Percentiles rank a stretch among this genome's conserved stretches.
Evolutionary conservation across 2,113 vertebrate genomes (phyloP).

Genomic region (Mandrillus leucophaeus): DNA sequence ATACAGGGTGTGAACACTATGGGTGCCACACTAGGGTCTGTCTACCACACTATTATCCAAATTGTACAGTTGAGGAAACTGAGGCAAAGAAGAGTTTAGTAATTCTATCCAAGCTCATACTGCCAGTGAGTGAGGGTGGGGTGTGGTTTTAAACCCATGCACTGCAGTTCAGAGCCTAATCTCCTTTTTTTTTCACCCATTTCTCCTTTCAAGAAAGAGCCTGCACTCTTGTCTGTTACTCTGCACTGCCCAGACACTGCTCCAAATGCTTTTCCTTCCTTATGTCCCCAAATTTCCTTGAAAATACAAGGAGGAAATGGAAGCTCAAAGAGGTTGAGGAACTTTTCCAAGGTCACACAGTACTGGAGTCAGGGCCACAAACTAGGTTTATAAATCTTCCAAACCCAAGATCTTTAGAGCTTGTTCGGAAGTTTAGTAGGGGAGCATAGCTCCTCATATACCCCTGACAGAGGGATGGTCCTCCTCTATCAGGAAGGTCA

Average conservation of each 20-base stretch:
- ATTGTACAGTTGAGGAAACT: neutral
- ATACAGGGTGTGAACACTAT: neutral
- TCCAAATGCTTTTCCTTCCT: neutral
- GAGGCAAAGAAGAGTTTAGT: neutral
- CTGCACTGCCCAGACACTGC: neutral
- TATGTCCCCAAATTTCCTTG: neutral
- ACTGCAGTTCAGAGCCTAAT: neutral
- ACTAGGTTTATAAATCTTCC: neutral
- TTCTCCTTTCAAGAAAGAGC: neutral
- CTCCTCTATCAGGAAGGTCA: too few species aligned
- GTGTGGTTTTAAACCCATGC: neutral
- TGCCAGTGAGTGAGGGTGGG: neutral
- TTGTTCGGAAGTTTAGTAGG: too few species aligned
- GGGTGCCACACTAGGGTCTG: neutral
- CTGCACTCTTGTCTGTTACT: neutral
- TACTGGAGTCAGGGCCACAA: neutral
- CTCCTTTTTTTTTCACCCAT: neutral
- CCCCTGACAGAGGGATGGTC: too few species aligned
- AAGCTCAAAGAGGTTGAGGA: neutral
- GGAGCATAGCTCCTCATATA: too few species aligned
- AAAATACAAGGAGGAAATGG: neutral
- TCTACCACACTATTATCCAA: neutral
- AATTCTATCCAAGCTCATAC: neutral
- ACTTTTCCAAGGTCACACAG: neutral
- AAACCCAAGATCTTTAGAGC: neutral